phyloP scores from a whole-genome alignment of 23 tunicate genomes.

The Trididemnum clinides region DNA sequence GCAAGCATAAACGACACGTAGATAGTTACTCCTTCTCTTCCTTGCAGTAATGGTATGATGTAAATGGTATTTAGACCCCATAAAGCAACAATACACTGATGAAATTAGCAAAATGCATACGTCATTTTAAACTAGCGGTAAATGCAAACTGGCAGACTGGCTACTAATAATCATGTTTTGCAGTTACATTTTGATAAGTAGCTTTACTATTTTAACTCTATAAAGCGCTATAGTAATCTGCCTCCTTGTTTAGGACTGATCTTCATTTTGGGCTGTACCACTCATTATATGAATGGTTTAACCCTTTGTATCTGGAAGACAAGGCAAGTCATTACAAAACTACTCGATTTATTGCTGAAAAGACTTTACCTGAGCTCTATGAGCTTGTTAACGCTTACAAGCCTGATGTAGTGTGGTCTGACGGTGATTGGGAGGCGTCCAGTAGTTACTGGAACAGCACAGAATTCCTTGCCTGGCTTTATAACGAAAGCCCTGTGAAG shows the following conservation, averaged over 20 bases:
- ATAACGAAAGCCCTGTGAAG: slow-evolving; percentile 79
- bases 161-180: not conserved
- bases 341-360: slow-evolving; percentile 1
- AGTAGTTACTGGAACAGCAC: slow-evolving; percentile 69
- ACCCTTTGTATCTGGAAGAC: slow-evolving; percentile 44
- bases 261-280: slow-evolving; percentile 66
- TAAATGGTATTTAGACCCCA: no score
- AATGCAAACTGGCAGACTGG: no score
- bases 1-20: no score
- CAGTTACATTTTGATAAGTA: no score
- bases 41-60: no score
- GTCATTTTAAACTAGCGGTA: no score
- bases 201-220: no score
- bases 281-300: slow-evolving; percentile 63
- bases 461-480: slow-evolving; percentile 65
- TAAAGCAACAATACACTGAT: no score
- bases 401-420: slow-evolving; percentile 80
- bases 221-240: no score
- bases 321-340: slow-evolving; percentile 8
- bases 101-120: no score
- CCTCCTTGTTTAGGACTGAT: slow-evolving; percentile 6
- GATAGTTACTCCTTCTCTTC: no score
- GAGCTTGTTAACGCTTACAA: slow-evolving; percentile 62
- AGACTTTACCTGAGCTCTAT: slow-evolving; percentile 60
- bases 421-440: slow-evolving; percentile 77